A percentile compares a stretch with the other conserved stretches of the same genome.
Evolutionary conservation across 2,888 invertebrate genomes (phyloP).

Genomic region (Chouioia cunea): DNA sequence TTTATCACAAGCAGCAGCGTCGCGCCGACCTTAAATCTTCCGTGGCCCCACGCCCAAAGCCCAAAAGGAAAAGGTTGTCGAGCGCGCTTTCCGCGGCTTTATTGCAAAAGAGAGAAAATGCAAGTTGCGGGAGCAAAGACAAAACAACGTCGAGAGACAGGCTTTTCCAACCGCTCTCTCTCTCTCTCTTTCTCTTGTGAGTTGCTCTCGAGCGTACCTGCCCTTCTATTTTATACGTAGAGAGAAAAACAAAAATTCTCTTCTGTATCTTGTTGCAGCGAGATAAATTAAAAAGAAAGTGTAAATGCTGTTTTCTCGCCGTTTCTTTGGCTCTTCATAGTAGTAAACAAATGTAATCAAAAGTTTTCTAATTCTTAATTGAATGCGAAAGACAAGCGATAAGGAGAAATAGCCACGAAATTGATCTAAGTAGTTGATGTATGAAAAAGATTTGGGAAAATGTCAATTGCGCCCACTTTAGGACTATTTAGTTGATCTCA

Average conservation of each 20-base stretch:
- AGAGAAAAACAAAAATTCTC: too few species aligned
- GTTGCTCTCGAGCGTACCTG: too few species aligned
- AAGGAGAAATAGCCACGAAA: conserved; percentile 46
- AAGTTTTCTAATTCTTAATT: background rate
- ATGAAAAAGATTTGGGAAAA: conserved; percentile 59
- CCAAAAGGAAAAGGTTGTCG: conserved; percentile 47
- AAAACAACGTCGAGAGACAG: background rate
- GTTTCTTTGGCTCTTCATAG: too few species aligned
- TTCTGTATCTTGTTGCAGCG: too few species aligned
- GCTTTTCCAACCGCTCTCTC: too few species aligned
- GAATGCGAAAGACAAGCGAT: conserved; percentile 34
- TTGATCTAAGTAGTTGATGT: conserved; percentile 53
- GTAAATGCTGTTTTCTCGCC: too few species aligned
- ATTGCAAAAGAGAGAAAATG: conserved; percentile 45
- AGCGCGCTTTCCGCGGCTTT: conserved; percentile 43
- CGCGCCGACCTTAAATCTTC: conserved; percentile 49
- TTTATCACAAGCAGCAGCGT: background rate
- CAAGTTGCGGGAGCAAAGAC: conserved; percentile 4
- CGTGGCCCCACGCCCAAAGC: conserved; percentile 20
- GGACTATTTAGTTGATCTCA: conserved; percentile 58
- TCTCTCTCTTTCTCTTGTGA: too few species aligned
- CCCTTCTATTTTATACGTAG: too few species aligned
- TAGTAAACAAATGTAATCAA: background rate
- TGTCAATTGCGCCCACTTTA: conserved; percentile 66
- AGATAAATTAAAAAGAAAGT: too few species aligned